Base-by-base conservation (phyloP, 2,888 invertebrate genomes). In the Acleris sparsana region DNA sequence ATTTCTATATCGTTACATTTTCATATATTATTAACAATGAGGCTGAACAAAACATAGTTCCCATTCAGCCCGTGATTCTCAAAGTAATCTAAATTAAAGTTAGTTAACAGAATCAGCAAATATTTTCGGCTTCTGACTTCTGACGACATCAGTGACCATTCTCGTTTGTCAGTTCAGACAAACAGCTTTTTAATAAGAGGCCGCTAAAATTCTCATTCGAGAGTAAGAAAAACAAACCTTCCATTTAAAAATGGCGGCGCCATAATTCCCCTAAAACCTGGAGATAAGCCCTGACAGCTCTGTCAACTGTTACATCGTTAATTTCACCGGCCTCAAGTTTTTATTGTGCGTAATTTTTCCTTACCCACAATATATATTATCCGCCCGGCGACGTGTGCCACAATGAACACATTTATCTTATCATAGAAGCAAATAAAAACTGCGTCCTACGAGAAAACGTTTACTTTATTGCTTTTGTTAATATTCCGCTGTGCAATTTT, bases 271-370 rank as follows among this genome's bases (percentile, higher is more conserved):
- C 82, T 87, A 85, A 87, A 86, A 83, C 74, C 75, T 75, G 75
- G 75, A 89, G 89, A 90, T 90, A 89, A 89, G 88, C 86, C 78
- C 76, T 78, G 77, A 75, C 75, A 77, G 74, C 71, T 71, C 89
- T 88, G 89, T 89, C 90, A 87, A 87, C 89, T 85, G 83, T 77
- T 83, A 88, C 88, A 86, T 90, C 89, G 89, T 90, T 90, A 90
- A 91, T 91, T 89, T 88, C 73, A 77, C 75, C 76, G 77, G 78
- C 84, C 75, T 87, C 87, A 80, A 85, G 81, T 88, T 91, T 90
- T 89, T 89, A 87, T 87, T 86, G 85, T 84, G 74, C 74, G 82
- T 79, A 85, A 85, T 87, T 87, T 88, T 86, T 86, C 78, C 69
- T 73, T 70, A 66, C 68, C 71, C 73, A 68, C 72, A 68, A 79